A percentile compares a stretch with the other conserved stretches of the same genome.
Evolutionary conservation across 64 coral and sea anemone genomes (phyloP).

Genomic region (Actinia tenebrosa): DNA sequence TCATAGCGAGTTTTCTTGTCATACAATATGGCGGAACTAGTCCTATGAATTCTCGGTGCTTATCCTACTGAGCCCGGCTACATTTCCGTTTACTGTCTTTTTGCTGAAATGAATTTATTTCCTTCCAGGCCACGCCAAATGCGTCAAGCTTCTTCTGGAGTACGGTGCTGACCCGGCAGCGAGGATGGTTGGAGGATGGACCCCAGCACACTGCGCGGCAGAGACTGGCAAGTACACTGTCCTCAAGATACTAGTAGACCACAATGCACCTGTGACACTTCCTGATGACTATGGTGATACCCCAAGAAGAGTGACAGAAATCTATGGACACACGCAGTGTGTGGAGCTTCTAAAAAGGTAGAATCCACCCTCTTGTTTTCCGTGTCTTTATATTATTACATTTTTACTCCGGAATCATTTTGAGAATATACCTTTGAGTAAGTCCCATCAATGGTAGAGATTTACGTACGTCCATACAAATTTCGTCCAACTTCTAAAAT

Average conservation of each 20-base stretch:
- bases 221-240: conserved; percentile 70
- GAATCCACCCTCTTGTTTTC: too few relatives aligned
- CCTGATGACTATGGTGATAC: conserved; percentile 75
- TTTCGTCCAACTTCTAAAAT: too few relatives aligned
- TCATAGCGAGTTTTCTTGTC: too few relatives aligned
- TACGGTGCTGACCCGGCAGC: conserved; percentile 80
- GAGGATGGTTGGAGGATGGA: conserved; percentile 94
- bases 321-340: conserved; percentile 77
- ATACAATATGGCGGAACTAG: too few relatives aligned
- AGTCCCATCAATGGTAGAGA: too few relatives aligned
- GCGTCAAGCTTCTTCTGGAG: conserved; percentile 82
- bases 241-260: conserved; percentile 72
- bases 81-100: too few relatives aligned
- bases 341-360: conserved; percentile 78
- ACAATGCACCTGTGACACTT: conserved; percentile 64
- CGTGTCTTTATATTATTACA: too few relatives aligned
- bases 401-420: too few relatives aligned
- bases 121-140: conserved; percentile 73
- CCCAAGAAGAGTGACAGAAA: conserved; percentile 77
- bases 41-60: too few relatives aligned
- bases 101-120: neutral
- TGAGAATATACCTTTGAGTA: too few relatives aligned
- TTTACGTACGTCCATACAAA: too few relatives aligned
- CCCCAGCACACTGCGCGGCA: conserved; percentile 92
- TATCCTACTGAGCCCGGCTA: too few relatives aligned